Conservation (phyloP, 1,140 invertebrate genomes). For the Trachelipus rathkii region DNA sequence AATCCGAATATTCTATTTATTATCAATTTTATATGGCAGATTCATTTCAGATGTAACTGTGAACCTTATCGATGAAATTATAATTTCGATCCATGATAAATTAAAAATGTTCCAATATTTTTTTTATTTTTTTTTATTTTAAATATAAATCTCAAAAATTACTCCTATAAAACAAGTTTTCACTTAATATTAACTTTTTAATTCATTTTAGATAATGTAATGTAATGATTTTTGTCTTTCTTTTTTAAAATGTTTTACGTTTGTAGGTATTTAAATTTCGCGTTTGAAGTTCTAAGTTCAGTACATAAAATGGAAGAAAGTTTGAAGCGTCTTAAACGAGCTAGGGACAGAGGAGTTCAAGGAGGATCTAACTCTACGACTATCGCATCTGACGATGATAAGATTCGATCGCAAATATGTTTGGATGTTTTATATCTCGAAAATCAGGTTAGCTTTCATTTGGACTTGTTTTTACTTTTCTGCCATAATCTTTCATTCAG, state of each 20-base stretch:
- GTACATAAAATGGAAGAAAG: conserved; percentile 94
- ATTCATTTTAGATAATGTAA: too few species aligned
- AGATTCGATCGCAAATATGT: conserved; percentile 82
- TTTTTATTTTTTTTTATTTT: too few species aligned
- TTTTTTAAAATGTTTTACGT: conserved; percentile 45
- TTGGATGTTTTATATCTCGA: conserved; percentile 68
- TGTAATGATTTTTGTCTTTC: background rate
- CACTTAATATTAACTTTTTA: too few species aligned
- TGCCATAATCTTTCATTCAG: too few species aligned
- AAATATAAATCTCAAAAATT: too few species aligned
- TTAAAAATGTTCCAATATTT: too few species aligned
- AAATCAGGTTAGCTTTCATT: conserved; percentile 48
- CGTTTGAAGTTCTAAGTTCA: conserved; percentile 81
- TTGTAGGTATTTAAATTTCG: conserved; percentile 70
- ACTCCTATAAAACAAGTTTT: too few species aligned
- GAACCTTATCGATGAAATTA: too few species aligned
- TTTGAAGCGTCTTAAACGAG: conserved; percentile 78
- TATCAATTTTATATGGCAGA: too few species aligned
- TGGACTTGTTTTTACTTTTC: background rate
- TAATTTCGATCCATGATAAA: too few species aligned
- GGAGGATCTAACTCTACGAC: conserved; percentile 47
- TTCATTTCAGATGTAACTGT: too few species aligned
- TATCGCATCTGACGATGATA: conserved; percentile 78
- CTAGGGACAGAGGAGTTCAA: conserved; percentile 61
- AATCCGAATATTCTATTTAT: too few species aligned